phyloP scores from a whole-genome alignment of 1,140 invertebrate species.

The Idris sp. region DNA sequence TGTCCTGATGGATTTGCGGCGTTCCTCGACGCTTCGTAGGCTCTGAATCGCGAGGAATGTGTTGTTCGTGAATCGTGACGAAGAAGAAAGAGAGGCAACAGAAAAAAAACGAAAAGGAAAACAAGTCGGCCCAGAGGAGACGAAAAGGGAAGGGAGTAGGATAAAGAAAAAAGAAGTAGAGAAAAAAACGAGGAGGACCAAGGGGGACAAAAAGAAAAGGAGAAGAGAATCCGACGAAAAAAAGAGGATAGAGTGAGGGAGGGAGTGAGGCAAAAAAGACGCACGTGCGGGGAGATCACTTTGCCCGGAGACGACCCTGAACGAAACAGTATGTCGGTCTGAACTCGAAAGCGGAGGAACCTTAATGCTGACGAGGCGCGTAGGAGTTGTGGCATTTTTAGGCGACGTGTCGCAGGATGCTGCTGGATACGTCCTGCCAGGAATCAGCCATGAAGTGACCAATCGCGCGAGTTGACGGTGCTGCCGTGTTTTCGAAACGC shows the following conservation, averaged over 20 bases:
- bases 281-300: slow-evolving; percentile 58
- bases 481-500: slow-evolving; percentile 47
- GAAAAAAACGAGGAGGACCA: neutral
- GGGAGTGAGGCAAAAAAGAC: slow-evolving; percentile 37
- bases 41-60: slow-evolving; percentile 56
- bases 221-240: slow-evolving; percentile 3
- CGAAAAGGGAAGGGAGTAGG: slow-evolving; percentile 13
- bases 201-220: neutral
- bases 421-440: slow-evolving; percentile 35
- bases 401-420: slow-evolving; percentile 54
- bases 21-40: slow-evolving; percentile 35
- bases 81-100: slow-evolving; percentile 5
- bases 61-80: slow-evolving; percentile 49
- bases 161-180: slow-evolving; percentile 46
- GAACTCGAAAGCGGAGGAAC: slow-evolving; percentile 58
- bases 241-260: slow-evolving; percentile 25
- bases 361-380: slow-evolving; percentile 62
- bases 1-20: slow-evolving; percentile 48
- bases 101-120: neutral
- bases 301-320: slow-evolving; percentile 56
- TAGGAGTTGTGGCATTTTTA: slow-evolving; percentile 42
- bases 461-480: slow-evolving; percentile 51
- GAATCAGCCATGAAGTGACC: slow-evolving; percentile 70
- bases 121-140: too few relatives aligned
- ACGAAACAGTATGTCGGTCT: slow-evolving; percentile 57